These are phyloP conservation scores for Saturnia japonica DNA, from an alignment of 2,888 invertebrate genomes.

Conservation along the genomic window DNA sequence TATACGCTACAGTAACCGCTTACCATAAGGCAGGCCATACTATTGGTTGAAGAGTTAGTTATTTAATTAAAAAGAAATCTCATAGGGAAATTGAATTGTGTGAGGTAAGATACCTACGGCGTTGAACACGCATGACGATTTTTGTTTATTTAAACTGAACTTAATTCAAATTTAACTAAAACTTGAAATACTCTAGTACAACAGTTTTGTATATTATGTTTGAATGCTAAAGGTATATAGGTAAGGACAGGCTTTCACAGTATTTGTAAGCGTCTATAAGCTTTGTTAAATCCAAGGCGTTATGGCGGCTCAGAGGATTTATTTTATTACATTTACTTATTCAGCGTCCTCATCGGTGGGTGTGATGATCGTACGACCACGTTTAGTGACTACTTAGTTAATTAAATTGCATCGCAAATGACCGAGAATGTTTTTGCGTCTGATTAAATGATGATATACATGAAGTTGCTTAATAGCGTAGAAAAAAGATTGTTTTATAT, in stretches of 20 bases:
- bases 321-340: conserved; percentile 74
- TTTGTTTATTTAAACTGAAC: too few species aligned
- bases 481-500: too few species aligned
- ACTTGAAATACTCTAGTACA: neutral
- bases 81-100: too few species aligned
- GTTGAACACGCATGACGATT: neutral
- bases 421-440: conserved; percentile 33
- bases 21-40: too few species aligned
- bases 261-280: conserved; percentile 64
- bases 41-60: too few species aligned
- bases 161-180: too few species aligned
- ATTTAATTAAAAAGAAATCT: too few species aligned
- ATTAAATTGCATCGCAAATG: conserved; percentile 56
- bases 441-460: conserved; percentile 24
- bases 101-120: too few species aligned
- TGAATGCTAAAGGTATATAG: conserved; percentile 39
- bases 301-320: conserved; percentile 65
- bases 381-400: conserved; percentile 61
- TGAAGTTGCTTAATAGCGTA: neutral
- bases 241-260: conserved; percentile 46
- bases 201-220: conserved; percentile 2
- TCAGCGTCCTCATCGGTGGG: conserved; percentile 53
- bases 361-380: conserved; percentile 53
- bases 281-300: conserved; percentile 61
- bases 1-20: too few species aligned